Evolutionary conservation across 1,140 invertebrate species (phyloP).

Genomic region (Drosophila parvula): DNA sequence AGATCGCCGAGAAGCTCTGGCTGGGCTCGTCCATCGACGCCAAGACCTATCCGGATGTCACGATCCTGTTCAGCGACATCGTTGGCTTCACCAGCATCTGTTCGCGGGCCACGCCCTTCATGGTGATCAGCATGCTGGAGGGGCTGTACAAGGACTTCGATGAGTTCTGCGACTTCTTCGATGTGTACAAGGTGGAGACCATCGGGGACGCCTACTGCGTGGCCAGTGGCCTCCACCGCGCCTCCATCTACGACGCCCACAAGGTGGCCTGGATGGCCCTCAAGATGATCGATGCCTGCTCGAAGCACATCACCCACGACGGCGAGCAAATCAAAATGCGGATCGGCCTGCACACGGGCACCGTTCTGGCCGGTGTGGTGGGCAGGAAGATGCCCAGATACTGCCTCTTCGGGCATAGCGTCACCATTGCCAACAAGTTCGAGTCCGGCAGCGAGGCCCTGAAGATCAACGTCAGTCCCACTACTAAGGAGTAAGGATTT

Average conservation of each 20-base stretch:
- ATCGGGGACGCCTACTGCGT: slow-evolving; percentile 98
- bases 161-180: slow-evolving; percentile 93
- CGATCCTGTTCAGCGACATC: slow-evolving; percentile 97
- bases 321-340: slow-evolving; percentile 97
- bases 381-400: slow-evolving; percentile 96
- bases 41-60: slow-evolving; percentile 95
- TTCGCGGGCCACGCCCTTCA: slow-evolving; percentile 94
- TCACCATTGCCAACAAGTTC: slow-evolving; percentile 97
- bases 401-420: slow-evolving; percentile 96
- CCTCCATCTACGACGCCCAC: slow-evolving; percentile 90
- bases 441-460: slow-evolving; percentile 96
- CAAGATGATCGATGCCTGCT: slow-evolving; percentile 94
- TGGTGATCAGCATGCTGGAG: slow-evolving; percentile 97
- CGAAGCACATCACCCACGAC: slow-evolving; percentile 93
- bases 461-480: slow-evolving; percentile 96
- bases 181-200: slow-evolving; percentile 98
- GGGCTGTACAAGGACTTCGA: slow-evolving; percentile 96
- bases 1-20: slow-evolving; percentile 96
- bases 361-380: slow-evolving; percentile 95
- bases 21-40: slow-evolving; percentile 94
- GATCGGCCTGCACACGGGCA: slow-evolving; percentile 96
- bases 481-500: slow-evolving; percentile 92
- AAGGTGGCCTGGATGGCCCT: slow-evolving; percentile 97
- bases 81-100: slow-evolving; percentile 98
- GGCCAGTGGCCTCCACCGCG: slow-evolving; percentile 94